phyloP scores from a whole-genome alignment of 2,113 vertebrate species.

The Ageneiosus marmoratus region DNA sequence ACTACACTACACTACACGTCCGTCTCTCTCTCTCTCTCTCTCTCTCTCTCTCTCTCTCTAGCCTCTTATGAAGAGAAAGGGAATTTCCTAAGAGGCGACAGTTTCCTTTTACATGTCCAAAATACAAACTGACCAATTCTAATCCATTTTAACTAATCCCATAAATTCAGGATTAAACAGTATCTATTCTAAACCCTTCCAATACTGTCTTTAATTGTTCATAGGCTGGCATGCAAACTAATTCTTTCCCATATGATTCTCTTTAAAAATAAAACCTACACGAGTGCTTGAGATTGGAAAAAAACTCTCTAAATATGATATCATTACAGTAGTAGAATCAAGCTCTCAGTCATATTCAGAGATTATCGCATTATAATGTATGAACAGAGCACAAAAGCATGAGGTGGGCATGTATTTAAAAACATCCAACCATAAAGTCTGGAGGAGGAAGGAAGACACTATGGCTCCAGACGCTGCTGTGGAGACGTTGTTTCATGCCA shows the following conservation, averaged over 20 bases:
- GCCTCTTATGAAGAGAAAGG: constrained; percentile 8
- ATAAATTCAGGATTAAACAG: background rate
- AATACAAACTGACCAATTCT: background rate
- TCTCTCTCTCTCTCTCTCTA: background rate
- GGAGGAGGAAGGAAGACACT: constrained; percentile 25
- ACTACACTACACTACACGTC: background rate
- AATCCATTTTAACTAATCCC: background rate
- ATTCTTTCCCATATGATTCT: background rate
- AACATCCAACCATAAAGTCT: background rate
- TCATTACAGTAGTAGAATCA: background rate
- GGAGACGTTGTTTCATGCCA: constrained; percentile 1
- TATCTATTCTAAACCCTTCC: background rate
- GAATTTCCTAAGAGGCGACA: constrained; percentile 15
- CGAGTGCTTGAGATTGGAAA: too few species aligned
- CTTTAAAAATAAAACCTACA: background rate
- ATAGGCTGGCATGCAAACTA: background rate
- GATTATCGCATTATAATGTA: background rate
- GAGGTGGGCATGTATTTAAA: background rate
- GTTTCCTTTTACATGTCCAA: constrained; percentile 30
- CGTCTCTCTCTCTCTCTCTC: background rate
- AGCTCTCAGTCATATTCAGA: background rate
- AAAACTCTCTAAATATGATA: background rate
- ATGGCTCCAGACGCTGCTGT: constrained; percentile 1
- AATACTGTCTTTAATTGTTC: background rate
- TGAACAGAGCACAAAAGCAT: background rate